Conservation (phyloP, 2,797 vertebrate species). For the Peromyscus melanophrys region DNA sequence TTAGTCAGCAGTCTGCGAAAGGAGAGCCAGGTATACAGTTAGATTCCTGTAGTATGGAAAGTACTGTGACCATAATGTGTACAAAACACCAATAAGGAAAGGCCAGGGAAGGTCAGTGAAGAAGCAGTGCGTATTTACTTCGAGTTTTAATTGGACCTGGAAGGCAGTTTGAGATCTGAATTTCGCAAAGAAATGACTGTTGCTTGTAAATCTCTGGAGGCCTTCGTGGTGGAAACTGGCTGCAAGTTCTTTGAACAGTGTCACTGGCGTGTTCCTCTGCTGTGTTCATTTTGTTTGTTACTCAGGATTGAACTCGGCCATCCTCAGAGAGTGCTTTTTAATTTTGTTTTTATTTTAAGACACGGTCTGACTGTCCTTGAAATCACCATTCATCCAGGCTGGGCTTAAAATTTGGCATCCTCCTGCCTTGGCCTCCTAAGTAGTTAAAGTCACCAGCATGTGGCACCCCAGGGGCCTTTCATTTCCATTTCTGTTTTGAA, state of each 20-base stretch:
- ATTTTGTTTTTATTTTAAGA: neutral
- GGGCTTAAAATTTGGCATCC: neutral
- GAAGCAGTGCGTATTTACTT: neutral
- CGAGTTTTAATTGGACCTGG: neutral
- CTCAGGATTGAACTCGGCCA: neutral
- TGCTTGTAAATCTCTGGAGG: accelerated
- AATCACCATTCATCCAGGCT: neutral
- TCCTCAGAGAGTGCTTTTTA: neutral
- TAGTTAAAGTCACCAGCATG: neutral
- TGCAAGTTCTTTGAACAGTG: neutral
- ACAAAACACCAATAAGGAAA: neutral
- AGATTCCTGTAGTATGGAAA: neutral
- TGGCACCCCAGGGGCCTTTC: neutral
- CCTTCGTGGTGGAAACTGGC: neutral
- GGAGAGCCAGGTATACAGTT: neutral
- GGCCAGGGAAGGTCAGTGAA: neutral
- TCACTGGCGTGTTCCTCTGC: neutral
- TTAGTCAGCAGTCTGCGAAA: accelerated
- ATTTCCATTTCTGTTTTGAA: neutral
- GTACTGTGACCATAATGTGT: neutral
- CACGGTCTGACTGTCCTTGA: neutral
- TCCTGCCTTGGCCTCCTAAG: neutral
- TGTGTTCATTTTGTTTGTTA: neutral
- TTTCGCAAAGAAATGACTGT: no score
- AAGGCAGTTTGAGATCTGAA: neutral